These are phyloP conservation scores for Troides aeacus DNA, from an alignment of 2,888 invertebrate species.

Conservation along the genomic window DNA sequence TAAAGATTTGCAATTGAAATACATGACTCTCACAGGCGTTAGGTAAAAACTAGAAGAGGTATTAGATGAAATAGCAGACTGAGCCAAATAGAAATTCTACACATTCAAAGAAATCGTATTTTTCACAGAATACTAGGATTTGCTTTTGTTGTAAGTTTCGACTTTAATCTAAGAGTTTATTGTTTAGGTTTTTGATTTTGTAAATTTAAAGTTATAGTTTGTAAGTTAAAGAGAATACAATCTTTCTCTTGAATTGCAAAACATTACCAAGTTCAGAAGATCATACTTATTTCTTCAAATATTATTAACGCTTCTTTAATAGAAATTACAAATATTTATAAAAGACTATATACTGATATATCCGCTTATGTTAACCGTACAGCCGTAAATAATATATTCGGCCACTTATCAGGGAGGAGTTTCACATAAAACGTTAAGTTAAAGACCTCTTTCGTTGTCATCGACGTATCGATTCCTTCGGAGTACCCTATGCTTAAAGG, in stretches of 20 bases:
- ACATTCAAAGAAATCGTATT: neutral
- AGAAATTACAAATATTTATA: no score
- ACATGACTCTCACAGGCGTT: neutral
- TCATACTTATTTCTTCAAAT: no score
- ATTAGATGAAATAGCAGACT: neutral
- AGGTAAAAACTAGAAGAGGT: neutral
- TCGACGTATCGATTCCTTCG: constrained; percentile 1
- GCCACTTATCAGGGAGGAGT: neutral
- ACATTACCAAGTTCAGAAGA: no score
- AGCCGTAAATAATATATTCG: neutral
- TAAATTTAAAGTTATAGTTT: no score
- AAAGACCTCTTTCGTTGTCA: neutral
- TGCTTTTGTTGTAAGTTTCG: no score
- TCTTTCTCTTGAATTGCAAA: no score
- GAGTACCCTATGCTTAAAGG: neutral
- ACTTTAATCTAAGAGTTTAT: no score
- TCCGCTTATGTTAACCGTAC: no score
- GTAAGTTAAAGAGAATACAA: no score
- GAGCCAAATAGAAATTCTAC: constrained; percentile 11
- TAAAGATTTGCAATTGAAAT: constrained; percentile 1
- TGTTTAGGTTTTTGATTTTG: no score
- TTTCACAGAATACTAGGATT: neutral
- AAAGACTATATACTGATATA: no score
- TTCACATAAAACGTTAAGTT: neutral
- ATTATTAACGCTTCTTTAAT: no score